phyloP scores from a whole-genome alignment of 2,797 vertebrate species.

The Pagetopsis macropterus region DNA sequence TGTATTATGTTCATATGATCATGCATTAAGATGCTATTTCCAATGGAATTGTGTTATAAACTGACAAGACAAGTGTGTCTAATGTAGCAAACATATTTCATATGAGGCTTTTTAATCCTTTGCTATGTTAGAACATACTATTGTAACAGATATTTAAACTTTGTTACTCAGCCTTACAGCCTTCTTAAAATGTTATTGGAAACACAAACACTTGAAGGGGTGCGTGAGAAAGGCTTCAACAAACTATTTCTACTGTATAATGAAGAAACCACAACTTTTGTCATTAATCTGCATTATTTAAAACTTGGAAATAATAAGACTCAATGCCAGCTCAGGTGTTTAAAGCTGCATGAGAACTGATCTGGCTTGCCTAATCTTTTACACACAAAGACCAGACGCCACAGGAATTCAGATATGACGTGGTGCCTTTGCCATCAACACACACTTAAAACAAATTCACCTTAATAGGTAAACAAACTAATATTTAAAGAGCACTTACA shows the following conservation, averaged over 20 bases:
- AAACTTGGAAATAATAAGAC: neutral
- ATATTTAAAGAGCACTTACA: constrained; percentile 20
- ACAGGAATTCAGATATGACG: constrained; percentile 12
- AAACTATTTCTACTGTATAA: too few relatives aligned
- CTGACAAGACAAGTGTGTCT: neutral
- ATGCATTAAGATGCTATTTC: neutral
- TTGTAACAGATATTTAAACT: neutral
- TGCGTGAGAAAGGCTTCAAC: too few relatives aligned
- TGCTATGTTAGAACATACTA: neutral
- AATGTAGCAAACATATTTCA: neutral
- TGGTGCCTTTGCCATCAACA: constrained; percentile 5
- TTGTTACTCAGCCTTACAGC: neutral
- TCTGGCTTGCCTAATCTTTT: constrained; percentile 11
- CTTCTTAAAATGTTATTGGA: neutral
- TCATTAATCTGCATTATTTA: neutral
- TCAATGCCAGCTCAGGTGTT: constrained; percentile 1
- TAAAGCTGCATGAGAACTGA: constrained; percentile 15
- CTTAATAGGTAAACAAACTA: constrained; percentile 7
- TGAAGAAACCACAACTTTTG: neutral
- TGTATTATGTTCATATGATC: constrained; percentile 2
- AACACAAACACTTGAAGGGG: too few relatives aligned
- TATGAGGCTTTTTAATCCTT: neutral
- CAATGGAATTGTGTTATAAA: neutral
- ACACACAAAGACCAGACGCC: constrained; percentile 15
- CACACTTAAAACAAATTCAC: constrained; percentile 7